These are phyloP conservation scores for Cyprinodon diabolis DNA, from an alignment of 2,797 vertebrate species.

Conservation along the genomic window DNA sequence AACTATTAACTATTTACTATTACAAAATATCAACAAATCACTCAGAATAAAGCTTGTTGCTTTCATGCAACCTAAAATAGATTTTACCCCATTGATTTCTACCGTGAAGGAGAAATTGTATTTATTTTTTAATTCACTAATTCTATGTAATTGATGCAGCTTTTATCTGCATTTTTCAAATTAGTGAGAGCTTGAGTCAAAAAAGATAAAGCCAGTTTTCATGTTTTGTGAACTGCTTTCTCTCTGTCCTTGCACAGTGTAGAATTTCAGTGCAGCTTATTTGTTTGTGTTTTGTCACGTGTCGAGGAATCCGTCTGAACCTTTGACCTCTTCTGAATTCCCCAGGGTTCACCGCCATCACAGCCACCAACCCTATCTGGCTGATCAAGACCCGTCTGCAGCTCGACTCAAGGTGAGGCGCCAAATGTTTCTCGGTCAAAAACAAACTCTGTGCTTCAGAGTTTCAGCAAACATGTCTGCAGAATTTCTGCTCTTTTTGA, in stretches of 20 bases:
- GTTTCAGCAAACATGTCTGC: not conserved
- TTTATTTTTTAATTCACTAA: not conserved
- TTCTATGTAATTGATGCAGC: conserved; percentile 10
- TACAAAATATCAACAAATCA: not conserved
- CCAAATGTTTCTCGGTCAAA: conserved; percentile 49
- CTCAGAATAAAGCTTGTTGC: conserved; percentile 34
- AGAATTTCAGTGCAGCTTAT: conserved; percentile 33
- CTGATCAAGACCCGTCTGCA: conserved; percentile 97
- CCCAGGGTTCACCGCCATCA: conserved; percentile 98
- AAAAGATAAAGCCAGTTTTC: conserved; percentile 40
- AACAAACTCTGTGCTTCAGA: not conserved
- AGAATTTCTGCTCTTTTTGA: not conserved
- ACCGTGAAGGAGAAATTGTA: conserved; percentile 33
- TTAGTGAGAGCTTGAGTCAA: conserved; percentile 9
- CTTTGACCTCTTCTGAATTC: conserved; percentile 77
- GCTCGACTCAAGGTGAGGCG: conserved; percentile 92
- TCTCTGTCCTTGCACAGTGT: conserved; percentile 57
- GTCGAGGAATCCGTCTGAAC: conserved; percentile 67
- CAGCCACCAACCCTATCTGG: conserved; percentile 99
- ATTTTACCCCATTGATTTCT: conserved; percentile 43
- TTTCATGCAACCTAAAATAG: conserved; percentile 19
- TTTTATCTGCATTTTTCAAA: conserved; percentile 12
- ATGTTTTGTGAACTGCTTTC: conserved; percentile 65
- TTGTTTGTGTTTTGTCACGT: conserved; percentile 50
- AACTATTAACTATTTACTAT: conserved; percentile 3